Conservation (phyloP, 2,888 invertebrate genomes). For the Campoplex capitator region DNA sequence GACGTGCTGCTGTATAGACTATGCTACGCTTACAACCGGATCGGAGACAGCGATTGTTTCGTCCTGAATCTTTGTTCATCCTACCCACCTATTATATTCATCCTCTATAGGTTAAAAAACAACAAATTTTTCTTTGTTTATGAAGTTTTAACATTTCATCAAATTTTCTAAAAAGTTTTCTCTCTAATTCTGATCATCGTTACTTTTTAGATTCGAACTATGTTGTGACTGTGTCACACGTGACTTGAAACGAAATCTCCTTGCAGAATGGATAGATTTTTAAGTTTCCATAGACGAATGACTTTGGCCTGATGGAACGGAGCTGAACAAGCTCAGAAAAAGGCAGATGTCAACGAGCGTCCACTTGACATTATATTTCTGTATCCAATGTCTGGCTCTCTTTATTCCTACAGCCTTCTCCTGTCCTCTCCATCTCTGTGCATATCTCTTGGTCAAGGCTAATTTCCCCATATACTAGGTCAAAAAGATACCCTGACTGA, state of each 20-base stretch:
- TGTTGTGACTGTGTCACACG: background rate
- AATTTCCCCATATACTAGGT: constrained; percentile 47
- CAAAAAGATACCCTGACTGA: constrained; percentile 41
- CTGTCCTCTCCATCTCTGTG: background rate
- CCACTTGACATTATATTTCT: background rate
- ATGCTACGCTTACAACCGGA: background rate
- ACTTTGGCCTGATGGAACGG: background rate
- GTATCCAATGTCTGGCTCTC: constrained; percentile 5
- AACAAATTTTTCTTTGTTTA: background rate
- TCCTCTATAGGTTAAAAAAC: constrained; percentile 1
- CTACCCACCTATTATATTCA: background rate
- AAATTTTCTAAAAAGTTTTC: background rate
- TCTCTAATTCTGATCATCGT: background rate
- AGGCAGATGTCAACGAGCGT: constrained; percentile 6
- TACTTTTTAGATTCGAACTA: background rate
- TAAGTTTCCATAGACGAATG: background rate
- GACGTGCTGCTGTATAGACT: constrained; percentile 41
- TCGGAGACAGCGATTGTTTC: constrained; percentile 50
- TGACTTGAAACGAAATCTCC: background rate
- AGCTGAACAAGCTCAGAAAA: background rate
- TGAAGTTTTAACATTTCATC: background rate
- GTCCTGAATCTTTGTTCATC: constrained; percentile 21
- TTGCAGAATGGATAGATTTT: background rate
- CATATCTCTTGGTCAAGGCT: constrained; percentile 55
- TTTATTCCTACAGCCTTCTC: background rate